Base-by-base conservation (phyloP, 2,888 invertebrate genomes). In the Drosophila maculinotata region DNA sequence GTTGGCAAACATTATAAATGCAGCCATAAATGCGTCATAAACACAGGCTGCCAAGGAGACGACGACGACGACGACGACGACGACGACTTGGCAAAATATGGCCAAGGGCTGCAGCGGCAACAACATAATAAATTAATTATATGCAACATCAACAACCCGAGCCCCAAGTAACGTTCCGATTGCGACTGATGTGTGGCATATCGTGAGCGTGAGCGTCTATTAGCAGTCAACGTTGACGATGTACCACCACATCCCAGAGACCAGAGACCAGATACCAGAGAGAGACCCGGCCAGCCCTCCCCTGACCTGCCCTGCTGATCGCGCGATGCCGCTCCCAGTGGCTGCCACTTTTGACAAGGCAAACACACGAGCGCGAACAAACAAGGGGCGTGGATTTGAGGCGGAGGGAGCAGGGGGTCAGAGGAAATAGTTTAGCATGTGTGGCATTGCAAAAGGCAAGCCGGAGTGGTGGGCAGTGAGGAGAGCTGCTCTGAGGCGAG, bases 81-180 rank as follows among this genome's bases (percentile, higher is more conserved):
- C 12, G 31, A n/a, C 39, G 26, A 65, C 60, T 53, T 65, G 59
- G 66, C 68, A 62, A 76, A 71, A 66, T 71, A 68, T 76, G 71
- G 69, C 72, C 75, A 63, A 62, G 69, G 74, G 71, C 84, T 69
- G 68, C 69, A 51, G 72, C 68, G 78, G 82, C 78, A 78, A 82
- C 84, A 79, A 79, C 84, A 78, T 84, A 84, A 84, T 84, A 84
- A 84, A 87, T 84, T 84, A 84, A 84, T 84, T 84, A 84, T 82
- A 87, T 87, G 87, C 87, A 87, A 84, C 87, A 84, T 84, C 87
- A 82, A 72, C 73, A 74, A 64, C 68, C 73, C 58, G 51, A 64
- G 56, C 52, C 58, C 31, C 58, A 31, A 53, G 45, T 26, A 25
- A 49, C 20, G 20, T 44, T 42, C 35, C 58, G 35, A 45, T 51